Evolutionary conservation across 1,140 invertebrate genomes (phyloP).

Genomic region (Microvelia longipes): DNA sequence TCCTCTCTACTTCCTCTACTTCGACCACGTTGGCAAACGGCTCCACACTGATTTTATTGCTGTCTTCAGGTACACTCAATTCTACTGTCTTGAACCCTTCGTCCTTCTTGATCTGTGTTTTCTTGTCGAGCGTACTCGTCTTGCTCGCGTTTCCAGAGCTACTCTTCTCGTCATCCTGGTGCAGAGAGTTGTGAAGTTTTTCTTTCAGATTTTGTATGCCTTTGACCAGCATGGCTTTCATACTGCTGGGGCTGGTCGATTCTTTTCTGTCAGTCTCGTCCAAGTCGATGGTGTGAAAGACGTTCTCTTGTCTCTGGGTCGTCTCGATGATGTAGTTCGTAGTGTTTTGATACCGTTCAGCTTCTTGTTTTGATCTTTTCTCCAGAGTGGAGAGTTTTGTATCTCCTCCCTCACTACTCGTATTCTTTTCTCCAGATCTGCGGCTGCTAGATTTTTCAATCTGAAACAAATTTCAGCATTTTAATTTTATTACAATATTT

Average conservation of each 20-base stretch:
- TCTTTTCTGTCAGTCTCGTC: constrained; percentile 11
- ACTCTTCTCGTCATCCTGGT: constrained; percentile 12
- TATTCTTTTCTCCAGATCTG: constrained; percentile 1
- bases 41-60: constrained; percentile 16
- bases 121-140: not conserved
- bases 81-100: constrained; percentile 9
- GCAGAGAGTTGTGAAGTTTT: constrained; percentile 20
- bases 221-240: constrained; percentile 22
- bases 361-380: constrained; percentile 42
- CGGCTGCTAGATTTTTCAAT: constrained; percentile 14
- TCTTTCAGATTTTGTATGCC: constrained; percentile 28
- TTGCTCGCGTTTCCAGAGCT: constrained; percentile 12
- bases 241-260: constrained; percentile 18
- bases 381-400: constrained; percentile 18
- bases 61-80: constrained; percentile 25
- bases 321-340: constrained; percentile 29
- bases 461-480: constrained; percentile 7
- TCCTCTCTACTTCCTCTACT: constrained; percentile 32
- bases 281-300: not conserved
- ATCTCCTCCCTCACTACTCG: not conserved
- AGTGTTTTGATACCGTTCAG: constrained; percentile 33
- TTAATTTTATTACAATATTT: constrained; percentile 13
- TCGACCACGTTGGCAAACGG: constrained; percentile 13
- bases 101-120: constrained; percentile 6
- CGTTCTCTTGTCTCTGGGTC: constrained; percentile 6